Conservation (phyloP, 1,140 invertebrate species). For the Drosophila mayri region DNA sequence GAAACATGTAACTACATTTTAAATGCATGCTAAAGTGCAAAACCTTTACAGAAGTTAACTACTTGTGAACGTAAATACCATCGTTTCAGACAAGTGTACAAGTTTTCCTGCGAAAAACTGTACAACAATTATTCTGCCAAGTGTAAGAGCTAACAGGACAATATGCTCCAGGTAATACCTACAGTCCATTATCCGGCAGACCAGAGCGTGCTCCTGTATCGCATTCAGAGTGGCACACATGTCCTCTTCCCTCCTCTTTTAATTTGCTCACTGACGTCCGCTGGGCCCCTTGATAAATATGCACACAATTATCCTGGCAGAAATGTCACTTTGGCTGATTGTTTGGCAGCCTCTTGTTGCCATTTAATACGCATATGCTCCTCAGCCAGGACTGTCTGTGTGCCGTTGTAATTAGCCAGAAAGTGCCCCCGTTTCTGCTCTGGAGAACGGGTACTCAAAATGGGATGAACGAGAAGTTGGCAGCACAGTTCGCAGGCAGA, state of each 20-base stretch:
- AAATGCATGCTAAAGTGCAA: not conserved
- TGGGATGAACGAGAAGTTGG: constrained; percentile 9
- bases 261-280: constrained; percentile 18
- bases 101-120: not conserved
- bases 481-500: constrained; percentile 15
- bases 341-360: constrained; percentile 43
- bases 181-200: constrained; percentile 36
- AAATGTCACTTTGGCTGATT: constrained; percentile 76
- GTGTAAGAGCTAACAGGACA: constrained; percentile 11
- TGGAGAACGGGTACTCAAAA: constrained; percentile 1
- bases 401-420: constrained; percentile 63
- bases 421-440: constrained; percentile 42
- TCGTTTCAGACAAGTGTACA: too few species aligned
- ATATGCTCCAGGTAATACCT: constrained; percentile 30
- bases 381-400: constrained; percentile 23
- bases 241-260: constrained; percentile 9
- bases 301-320: constrained; percentile 68
- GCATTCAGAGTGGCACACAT: constrained; percentile 6
- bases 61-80: not conserved
- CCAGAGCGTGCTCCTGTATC: constrained; percentile 11
- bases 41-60: too few species aligned
- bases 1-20: not conserved
- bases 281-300: constrained; percentile 33
- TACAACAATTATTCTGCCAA: not conserved
- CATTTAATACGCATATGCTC: constrained; percentile 27